A percentile compares a stretch with the other conserved stretches of the same genome.
Evolutionary conservation across 1,140 invertebrate genomes (phyloP).

Genomic region (Coelopa frigida): DNA sequence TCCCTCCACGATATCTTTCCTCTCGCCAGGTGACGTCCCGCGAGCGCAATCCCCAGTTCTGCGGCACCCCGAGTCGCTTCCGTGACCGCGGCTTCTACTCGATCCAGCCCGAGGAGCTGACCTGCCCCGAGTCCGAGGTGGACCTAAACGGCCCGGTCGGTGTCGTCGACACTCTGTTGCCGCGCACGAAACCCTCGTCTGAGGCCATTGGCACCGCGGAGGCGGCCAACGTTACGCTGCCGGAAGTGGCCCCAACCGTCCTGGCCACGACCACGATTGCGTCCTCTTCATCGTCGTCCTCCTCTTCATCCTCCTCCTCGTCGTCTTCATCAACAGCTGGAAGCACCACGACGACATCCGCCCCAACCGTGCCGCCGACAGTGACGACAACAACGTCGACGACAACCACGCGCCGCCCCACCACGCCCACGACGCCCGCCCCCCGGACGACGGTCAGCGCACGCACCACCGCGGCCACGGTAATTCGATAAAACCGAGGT

Average conservation of each 20-base stretch:
- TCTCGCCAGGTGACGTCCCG: slow-evolving; percentile 59
- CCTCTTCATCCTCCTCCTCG: too few species aligned
- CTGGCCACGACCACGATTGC: slow-evolving; percentile 37
- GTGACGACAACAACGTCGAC: slow-evolving; percentile 9
- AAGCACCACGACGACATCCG: slow-evolving; percentile 15
- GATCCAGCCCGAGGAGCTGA: slow-evolving; percentile 67
- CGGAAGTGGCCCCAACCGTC: slow-evolving; percentile 35
- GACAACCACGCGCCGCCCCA: slow-evolving; percentile 26
- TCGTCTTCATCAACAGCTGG: slow-evolving; percentile 17
- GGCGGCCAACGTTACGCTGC: slow-evolving; percentile 28
- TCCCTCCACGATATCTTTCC: too few species aligned
- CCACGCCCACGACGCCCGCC: slow-evolving; percentile 38
- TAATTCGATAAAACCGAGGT: too few species aligned
- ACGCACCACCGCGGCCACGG: slow-evolving; percentile 10
- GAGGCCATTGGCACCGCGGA: slow-evolving; percentile 21
- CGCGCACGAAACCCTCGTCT: slow-evolving; percentile 23
- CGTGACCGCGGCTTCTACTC: slow-evolving; percentile 78
- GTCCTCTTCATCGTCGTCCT: too few species aligned
- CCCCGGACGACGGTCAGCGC: too few species aligned
- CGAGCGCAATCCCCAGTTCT: slow-evolving; percentile 89
- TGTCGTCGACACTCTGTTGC: slow-evolving; percentile 42
- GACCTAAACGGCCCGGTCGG: slow-evolving; percentile 47
- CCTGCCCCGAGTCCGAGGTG: slow-evolving; percentile 45
- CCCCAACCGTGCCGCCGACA: slow-evolving; percentile 26
- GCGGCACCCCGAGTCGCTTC: slow-evolving; percentile 70